These are phyloP conservation scores for Gryon sp. DNA, from an alignment of 1,140 invertebrate species.

Conservation along the genomic window DNA sequence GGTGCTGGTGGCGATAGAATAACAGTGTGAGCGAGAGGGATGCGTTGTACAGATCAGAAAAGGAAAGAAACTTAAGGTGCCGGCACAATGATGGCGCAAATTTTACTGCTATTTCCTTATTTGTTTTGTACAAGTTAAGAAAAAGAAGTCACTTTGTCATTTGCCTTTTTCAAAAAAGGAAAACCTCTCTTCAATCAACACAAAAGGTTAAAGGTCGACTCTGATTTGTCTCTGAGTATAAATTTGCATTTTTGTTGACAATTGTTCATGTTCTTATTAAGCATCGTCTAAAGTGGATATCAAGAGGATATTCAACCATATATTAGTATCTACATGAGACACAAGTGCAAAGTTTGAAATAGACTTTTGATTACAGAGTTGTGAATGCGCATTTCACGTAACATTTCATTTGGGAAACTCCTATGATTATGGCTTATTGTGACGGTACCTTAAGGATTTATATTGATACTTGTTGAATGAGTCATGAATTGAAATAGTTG, in stretches of 20 bases:
- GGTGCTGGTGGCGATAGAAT: constrained; percentile 53
- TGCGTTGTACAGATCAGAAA: constrained; percentile 44
- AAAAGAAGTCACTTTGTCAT: constrained; percentile 12
- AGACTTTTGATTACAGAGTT: too few species aligned
- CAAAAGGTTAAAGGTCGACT: neutral
- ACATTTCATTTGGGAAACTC: neutral
- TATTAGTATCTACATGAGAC: too few species aligned
- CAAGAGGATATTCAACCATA: too few species aligned
- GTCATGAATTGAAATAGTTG: constrained; percentile 7
- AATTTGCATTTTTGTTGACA: too few species aligned
- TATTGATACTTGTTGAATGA: constrained; percentile 41
- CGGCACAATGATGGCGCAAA: constrained; percentile 53
- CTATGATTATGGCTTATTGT: constrained; percentile 23
- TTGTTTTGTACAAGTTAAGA: too few species aligned
- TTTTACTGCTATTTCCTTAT: constrained; percentile 22
- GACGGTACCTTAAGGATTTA: constrained; percentile 29
- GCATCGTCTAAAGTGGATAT: too few species aligned
- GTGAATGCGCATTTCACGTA: too few species aligned
- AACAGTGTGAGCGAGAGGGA: constrained; percentile 52
- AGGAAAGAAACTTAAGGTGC: constrained; percentile 59
- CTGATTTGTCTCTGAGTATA: too few species aligned
- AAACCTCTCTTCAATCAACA: constrained; percentile 18
- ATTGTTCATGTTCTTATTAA: too few species aligned
- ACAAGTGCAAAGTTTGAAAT: too few species aligned
- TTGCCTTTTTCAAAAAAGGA: too few species aligned